These are phyloP conservation scores for Adelognathus sp. DNA, from an alignment of 2,888 invertebrate genomes.

Conservation along the genomic window DNA sequence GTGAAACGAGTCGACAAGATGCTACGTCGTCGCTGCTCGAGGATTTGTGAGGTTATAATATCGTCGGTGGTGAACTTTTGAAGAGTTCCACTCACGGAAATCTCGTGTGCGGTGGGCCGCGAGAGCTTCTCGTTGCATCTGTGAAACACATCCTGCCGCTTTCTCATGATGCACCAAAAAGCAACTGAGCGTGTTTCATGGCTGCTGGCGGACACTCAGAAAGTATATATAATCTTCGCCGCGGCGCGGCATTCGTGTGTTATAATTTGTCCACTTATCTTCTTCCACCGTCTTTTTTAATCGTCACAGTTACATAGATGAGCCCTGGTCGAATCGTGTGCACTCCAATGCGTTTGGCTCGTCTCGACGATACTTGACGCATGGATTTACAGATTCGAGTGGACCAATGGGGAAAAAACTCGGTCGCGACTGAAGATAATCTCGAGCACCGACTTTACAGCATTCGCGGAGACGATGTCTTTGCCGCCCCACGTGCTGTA, in stretches of 20 bases:
- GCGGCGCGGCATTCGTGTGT: conserved; percentile 47
- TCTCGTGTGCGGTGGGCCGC: conserved; percentile 51
- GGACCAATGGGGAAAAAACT: conserved; percentile 13
- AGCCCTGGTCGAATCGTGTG: conserved; percentile 13
- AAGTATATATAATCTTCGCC: conserved; percentile 61
- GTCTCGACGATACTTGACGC: not conserved
- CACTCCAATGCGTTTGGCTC: not conserved
- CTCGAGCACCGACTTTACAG: conserved; percentile 11
- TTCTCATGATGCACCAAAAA: conserved; percentile 62
- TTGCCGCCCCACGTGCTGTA: not conserved
- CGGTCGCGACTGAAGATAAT: not conserved
- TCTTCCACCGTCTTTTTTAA: not conserved
- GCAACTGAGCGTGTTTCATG: conserved; percentile 45
- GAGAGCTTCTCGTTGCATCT: conserved; percentile 34
- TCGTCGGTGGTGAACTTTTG: conserved; percentile 70
- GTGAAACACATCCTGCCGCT: conserved; percentile 16
- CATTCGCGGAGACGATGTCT: not conserved
- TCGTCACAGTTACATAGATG: not conserved
- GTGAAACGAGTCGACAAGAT: conserved; percentile 58
- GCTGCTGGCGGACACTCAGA: conserved; percentile 58
- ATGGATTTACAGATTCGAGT: conserved; percentile 19
- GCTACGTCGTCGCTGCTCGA: conserved; percentile 58
- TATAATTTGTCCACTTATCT: conserved; percentile 60
- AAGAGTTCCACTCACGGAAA: conserved; percentile 54
- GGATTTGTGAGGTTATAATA: conserved; percentile 63